Conservation (phyloP, 64 coral and sea anemone genomes). For the Platygyra sinensis region DNA sequence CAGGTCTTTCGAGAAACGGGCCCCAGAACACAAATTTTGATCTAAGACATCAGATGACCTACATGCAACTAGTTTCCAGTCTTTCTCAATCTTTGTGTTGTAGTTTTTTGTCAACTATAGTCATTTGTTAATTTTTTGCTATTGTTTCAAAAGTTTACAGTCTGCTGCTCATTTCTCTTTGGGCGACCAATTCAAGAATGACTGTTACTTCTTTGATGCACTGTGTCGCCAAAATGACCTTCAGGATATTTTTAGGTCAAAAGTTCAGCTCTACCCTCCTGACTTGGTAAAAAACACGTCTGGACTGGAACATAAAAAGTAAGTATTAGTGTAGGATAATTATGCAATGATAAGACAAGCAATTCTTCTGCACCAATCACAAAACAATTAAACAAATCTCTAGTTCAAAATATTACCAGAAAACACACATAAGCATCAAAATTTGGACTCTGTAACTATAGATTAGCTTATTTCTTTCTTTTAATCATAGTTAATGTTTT, state of each 20-base stretch:
- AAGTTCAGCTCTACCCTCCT: constrained; percentile 86
- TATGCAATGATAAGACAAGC: neutral
- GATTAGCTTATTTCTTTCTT: no score
- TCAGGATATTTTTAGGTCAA: constrained; percentile 81
- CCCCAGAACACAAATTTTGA: no score
- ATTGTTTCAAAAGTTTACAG: neutral
- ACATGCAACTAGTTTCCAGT: no score
- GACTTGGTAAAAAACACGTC: constrained; percentile 70
- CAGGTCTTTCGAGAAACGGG: no score
- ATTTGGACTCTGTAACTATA: no score
- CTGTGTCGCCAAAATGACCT: constrained; percentile 89
- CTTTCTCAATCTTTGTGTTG: no score
- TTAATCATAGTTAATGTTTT: no score
- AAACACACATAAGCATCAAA: no score
- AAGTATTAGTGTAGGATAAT: neutral
- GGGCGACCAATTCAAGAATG: constrained; percentile 77
- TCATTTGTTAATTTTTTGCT: neutral
- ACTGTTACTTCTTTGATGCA: constrained; percentile 84
- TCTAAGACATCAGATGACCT: no score
- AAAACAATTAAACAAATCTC: neutral
- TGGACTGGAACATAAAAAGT: constrained; percentile 37
- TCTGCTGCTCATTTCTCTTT: constrained; percentile 36
- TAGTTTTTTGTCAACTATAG: no score
- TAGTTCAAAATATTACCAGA: neutral
- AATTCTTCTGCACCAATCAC: neutral